Percentiles rank a stretch among this genome's conserved stretches.
Evolutionary conservation across 1,140 invertebrate species (phyloP).

Genomic region (Galendromus occidentalis): DNA sequence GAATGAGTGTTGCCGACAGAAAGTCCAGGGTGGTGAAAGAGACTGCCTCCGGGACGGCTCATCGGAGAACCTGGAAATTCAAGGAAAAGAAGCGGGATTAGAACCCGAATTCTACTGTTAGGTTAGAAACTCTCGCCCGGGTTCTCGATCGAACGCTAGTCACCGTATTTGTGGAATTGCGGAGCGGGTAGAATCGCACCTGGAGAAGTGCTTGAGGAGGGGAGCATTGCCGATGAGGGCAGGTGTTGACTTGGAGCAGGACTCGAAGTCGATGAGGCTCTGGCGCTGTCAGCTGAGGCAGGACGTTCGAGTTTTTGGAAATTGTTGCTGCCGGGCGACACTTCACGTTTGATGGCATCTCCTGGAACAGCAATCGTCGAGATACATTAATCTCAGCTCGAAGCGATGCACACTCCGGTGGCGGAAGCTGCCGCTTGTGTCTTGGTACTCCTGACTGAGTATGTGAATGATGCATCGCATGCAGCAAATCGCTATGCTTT

Average conservation of each 20-base stretch:
- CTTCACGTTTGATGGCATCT: background rate
- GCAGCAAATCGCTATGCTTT: no score
- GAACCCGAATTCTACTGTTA: no score
- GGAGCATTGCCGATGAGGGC: background rate
- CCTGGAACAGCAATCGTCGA: background rate
- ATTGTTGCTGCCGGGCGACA: background rate
- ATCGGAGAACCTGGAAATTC: background rate
- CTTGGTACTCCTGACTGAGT: no score
- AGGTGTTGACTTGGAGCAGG: background rate
- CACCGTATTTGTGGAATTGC: no score
- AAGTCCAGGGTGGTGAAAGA: conserved; percentile 3
- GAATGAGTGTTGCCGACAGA: background rate
- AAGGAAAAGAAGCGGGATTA: background rate
- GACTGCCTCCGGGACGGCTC: background rate
- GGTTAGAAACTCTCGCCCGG: no score
- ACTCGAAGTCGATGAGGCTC: conserved; percentile 4
- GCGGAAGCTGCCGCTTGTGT: no score
- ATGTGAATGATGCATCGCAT: no score
- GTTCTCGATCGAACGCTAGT: no score
- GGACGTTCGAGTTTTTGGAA: background rate
- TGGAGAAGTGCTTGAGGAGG: no score
- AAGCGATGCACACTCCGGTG: no score
- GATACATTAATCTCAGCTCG: background rate
- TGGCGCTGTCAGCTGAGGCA: background rate
- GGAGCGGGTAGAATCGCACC: no score